Base-by-base conservation (phyloP, 2,888 invertebrate genomes). In the Drosophila neutralis region DNA sequence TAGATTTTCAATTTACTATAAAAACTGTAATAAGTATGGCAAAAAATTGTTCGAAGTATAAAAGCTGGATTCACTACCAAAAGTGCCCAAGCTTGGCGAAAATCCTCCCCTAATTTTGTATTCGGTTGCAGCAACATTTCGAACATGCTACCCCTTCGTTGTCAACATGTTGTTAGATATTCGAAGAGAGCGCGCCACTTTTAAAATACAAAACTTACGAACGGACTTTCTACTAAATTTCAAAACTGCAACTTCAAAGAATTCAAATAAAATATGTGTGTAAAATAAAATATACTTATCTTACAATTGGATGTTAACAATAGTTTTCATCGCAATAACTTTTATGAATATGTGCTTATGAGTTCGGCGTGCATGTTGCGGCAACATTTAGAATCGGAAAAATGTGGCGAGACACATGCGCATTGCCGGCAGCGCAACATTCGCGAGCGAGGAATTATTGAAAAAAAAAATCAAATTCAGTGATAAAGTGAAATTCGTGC, bases 401-500 rank as follows among this genome's bases (percentile, higher is more conserved):
- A 65, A 68, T 74, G 74, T 81, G 77, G 57, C 64, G 18, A 29
- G 4, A 57, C 70, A 68, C 67, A 78, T 79, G 81, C 81, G 81
- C 70, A 65, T 27, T 60, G 49, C n/a, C 15, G 11, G 21, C 51
- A 59, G 13, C 54, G 29, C n/a, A 40, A 51, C n/a, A 40, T 68
- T 70, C 61, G 79, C 45, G 59, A 63, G 66, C 66, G 80, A 57
- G 42, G 58, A 66, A 64, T 58, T 64, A 62, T 61, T 40, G 54
- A 75, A 84, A 85, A 85, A 84, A 84, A 85, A 83, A 84, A 79
- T 78, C 65, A 79, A 81, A 82, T 84, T 85, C 85, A 85, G 71
- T 89, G 86, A 88, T 89, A 78, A 87, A 84, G 73, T 68, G 87
- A 81, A 82, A 80, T 84, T 85, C 73, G 89, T 87, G 80, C 87